Base-by-base conservation (phyloP, 2,113 vertebrate species). In the Macaca mulatta region DNA sequence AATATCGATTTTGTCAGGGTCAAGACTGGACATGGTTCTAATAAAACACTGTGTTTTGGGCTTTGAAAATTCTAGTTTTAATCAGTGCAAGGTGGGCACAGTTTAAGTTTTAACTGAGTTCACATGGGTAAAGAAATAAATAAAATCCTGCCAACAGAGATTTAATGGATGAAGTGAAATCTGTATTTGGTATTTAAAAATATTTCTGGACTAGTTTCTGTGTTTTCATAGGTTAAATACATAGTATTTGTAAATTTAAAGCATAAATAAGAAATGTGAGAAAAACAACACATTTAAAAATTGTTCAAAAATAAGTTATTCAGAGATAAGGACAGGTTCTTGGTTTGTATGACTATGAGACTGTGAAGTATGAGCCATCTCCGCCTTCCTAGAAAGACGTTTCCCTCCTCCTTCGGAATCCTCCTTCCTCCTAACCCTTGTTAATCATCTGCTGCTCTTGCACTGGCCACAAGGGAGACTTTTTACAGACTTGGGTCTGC, bases 171-270 rank as follows among this genome's bases (percentile, higher is more conserved):
- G 67, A 79, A 88, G 25, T 85, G 75, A 80, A 95, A 93, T 89
- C 45, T 80, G 64, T 75, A 18, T 89, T 85, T 93, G 75, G 59
- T 78, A 75, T 38, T 57, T 97, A 85, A 88, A 70, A 89, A 80
- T 50, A 86, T 43, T 93, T 72, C 85, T 80, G 48, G 67, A 40
- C 23, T 61, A 23, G 16, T 67, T 45, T 90, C 74, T 89, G 10
- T 80, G 77, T 85, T 96, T 90, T 75, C 20, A 17, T 84, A 78
- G 64, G 11, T 92, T 78, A 78, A 90, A 45, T 27, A 67, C 69
- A 70, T 52, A 90, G 38, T 84, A 22, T 40, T 75, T 77, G n/a
- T 78, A 72, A 82, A 70, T 95, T 35, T 86, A 81, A 12, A 77
- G n/a, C 35, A 61, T 55, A 48, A 59, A 20, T 50, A 80, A 96